Evolutionary conservation across 2,888 invertebrate species (phyloP).

Genomic region (Allolobophora icterica): DNA sequence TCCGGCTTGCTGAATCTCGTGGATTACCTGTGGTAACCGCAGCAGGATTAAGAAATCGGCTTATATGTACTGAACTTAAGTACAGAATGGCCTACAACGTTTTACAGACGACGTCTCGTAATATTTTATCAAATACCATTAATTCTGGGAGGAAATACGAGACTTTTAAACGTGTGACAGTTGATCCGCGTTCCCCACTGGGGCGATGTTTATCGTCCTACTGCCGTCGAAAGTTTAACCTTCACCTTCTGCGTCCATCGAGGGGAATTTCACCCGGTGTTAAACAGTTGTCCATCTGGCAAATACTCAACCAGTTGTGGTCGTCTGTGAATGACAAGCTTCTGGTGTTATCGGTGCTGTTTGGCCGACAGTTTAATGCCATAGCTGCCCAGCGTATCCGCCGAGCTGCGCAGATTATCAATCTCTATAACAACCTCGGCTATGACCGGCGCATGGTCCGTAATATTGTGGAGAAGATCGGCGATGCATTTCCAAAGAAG

Average conservation of each 20-base stretch:
- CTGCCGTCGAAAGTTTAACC: conserved; percentile 19
- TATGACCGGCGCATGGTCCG: conserved; percentile 52
- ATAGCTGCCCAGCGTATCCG: conserved; percentile 55
- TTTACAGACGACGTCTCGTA: not conserved
- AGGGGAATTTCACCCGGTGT: not conserved
- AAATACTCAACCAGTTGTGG: not conserved
- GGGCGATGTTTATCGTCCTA: not conserved
- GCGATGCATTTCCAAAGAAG: conserved; percentile 42
- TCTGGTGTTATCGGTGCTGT: conserved; percentile 41
- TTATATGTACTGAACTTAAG: not conserved
- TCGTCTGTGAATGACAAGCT: conserved; percentile 31
- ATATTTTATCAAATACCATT: not conserved
- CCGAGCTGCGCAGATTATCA: conserved; percentile 53
- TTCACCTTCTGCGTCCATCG: not conserved
- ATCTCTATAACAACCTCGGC: conserved; percentile 53
- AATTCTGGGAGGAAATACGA: not conserved
- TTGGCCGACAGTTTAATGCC: conserved; percentile 56
- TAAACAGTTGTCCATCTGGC: not conserved
- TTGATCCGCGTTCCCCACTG: conserved; percentile 20
- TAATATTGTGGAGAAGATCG: conserved; percentile 50
- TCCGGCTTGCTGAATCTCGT: not conserved
- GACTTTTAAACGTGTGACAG: not conserved
- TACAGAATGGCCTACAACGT: not conserved
- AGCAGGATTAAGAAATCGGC: not conserved
- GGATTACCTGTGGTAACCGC: not conserved